Evolutionary conservation across 2,888 invertebrate genomes (phyloP).

Genomic region (Cheilosia soror): DNA sequence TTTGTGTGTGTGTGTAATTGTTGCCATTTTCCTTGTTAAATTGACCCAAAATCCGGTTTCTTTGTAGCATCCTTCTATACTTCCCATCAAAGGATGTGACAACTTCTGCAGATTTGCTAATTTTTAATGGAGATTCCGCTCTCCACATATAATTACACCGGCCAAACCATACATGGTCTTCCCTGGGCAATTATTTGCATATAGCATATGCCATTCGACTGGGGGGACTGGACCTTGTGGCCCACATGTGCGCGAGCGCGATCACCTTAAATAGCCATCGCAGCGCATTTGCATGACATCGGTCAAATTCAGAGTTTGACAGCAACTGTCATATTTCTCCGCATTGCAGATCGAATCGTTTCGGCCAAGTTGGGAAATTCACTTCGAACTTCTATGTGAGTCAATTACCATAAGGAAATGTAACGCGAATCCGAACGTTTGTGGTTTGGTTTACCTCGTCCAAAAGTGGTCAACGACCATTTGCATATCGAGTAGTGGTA

Average conservation of each 20-base stretch:
- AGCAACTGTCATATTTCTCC: constrained; percentile 67
- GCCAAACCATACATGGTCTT: constrained; percentile 42
- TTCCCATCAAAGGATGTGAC: constrained; percentile 48
- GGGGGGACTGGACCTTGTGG: constrained; percentile 9
- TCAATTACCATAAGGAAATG: constrained; percentile 73
- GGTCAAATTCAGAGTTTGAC: constrained; percentile 71
- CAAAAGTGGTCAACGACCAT: constrained; percentile 44
- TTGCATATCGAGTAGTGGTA: constrained; percentile 62
- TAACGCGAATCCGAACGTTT: constrained; percentile 43
- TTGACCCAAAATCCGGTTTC: constrained; percentile 71
- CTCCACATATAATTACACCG: constrained; percentile 51
- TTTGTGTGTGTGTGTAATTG: neutral
- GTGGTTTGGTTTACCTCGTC: constrained; percentile 30
- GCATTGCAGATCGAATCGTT: constrained; percentile 52
- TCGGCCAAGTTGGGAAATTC: constrained; percentile 47
- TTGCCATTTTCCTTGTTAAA: constrained; percentile 62
- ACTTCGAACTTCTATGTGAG: constrained; percentile 44
- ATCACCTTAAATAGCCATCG: constrained; percentile 57
- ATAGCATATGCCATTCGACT: neutral
- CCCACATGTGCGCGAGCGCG: constrained; percentile 34
- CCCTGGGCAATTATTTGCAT: constrained; percentile 61
- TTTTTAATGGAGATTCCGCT: constrained; percentile 54
- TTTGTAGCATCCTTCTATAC: constrained; percentile 9
- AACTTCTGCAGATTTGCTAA: constrained; percentile 33
- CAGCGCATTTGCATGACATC: constrained; percentile 73